These are phyloP conservation scores for Trinectes maculatus DNA, from an alignment of 2,113 vertebrate species.

Conservation along the genomic window DNA sequence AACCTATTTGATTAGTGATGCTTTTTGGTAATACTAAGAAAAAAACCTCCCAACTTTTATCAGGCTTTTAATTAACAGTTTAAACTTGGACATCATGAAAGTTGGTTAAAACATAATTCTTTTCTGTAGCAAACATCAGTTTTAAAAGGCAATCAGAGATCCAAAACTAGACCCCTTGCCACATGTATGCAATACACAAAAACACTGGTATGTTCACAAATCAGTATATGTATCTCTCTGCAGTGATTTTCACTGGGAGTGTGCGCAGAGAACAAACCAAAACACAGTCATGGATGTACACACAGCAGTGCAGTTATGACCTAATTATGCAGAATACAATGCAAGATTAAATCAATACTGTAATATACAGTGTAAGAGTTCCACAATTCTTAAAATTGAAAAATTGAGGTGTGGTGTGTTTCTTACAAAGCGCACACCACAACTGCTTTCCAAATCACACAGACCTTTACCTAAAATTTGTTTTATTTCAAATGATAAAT, in stretches of 20 bases:
- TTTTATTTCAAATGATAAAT: conserved; percentile 81
- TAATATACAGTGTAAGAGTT: conserved; percentile 67
- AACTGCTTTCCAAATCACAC: conserved; percentile 58
- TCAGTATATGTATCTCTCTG: too few species aligned
- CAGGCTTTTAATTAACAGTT: too few species aligned
- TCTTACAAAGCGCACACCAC: conserved; percentile 25
- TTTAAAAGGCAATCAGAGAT: background rate
- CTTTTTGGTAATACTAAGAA: too few species aligned
- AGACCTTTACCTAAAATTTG: conserved; percentile 61
- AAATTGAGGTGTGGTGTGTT: conserved; percentile 16
- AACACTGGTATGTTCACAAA: conserved; percentile 23
- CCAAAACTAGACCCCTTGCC: too few species aligned
- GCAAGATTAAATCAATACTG: conserved; percentile 52
- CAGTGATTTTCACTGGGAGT: conserved; percentile 12
- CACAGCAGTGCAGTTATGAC: conserved; percentile 11
- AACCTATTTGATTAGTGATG: too few species aligned
- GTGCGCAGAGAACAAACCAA: conserved; percentile 8
- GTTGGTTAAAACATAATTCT: too few species aligned
- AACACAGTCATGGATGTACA: conserved; percentile 35
- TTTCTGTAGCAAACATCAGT: too few species aligned
- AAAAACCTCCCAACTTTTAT: too few species aligned
- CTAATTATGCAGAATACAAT: conserved; percentile 22
- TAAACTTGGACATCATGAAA: too few species aligned
- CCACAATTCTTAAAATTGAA: conserved; percentile 38
- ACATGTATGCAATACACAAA: too few species aligned